Base-by-base conservation (phyloP, 2,797 vertebrate species). In the Pipistrellus pipistrellus region DNA sequence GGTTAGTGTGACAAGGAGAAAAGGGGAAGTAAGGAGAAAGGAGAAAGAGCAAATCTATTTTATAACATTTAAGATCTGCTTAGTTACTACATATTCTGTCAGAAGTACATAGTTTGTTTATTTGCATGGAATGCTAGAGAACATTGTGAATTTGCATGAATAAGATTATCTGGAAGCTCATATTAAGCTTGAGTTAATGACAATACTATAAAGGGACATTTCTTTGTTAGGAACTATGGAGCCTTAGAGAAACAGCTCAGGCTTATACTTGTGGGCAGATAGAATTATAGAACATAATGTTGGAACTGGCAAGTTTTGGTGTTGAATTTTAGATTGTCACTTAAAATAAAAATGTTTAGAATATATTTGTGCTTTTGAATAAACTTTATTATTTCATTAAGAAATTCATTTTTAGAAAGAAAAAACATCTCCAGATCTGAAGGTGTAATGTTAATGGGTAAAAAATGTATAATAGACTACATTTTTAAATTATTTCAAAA, bases 301-400 rank as follows among this genome's bases (percentile, higher is more conserved):
- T 44, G 20, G 17, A 82, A 77, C 6, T 35, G 35, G 14, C 20
- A 88, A 8, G 4, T 14, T 76, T 44, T 57, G n/a, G 32, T 86
- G 71, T 5, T 38, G 20, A 78, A 27, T 80, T 96, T 84, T 88
- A 85, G 3, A 32, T 57, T 93, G 48, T 32, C 2, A 38, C 71
- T 78, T 78, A 85, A 78, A 82, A 82, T 20, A 92, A 84, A 87
- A 91, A 80, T 15, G 64, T 84, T 68, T 78, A 44, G 66, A 53
- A 82, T 59, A n/a, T 14, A 80, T 48, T 93, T 73, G 27, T 82
- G 6, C 3, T 72, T 95, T 85, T 15, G 48, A 83, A 32, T 80
- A 23, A 14, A 81, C 64, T 87, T 55, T 71, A 48, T 53, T 72
- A 44, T 32, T 2, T 77, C 1, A 11, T 77, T n/a, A 32, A 86